Percentiles rank a stretch among this genome's conserved stretches.
phyloP scores from a whole-genome alignment of 1,140 invertebrate genomes.

The Lethocerus indicus region DNA sequence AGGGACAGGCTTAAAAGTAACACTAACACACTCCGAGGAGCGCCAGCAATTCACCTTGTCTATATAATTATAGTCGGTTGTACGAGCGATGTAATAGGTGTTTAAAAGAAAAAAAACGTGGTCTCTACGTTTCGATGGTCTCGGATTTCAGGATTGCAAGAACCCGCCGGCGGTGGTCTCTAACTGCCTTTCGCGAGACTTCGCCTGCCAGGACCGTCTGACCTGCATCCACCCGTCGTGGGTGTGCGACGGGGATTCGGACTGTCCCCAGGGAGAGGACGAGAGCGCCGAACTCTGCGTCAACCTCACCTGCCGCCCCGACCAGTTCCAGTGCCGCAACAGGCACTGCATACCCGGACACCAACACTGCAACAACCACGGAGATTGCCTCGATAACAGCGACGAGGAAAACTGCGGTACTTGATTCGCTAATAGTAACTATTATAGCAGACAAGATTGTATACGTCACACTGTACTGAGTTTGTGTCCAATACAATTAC shows the following conservation, averaged over 20 bases:
- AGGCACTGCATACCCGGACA: conserved; percentile 65
- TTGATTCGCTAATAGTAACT: too few species aligned
- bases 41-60: too few species aligned
- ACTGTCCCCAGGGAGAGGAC: conserved; percentile 69
- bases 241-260: conserved; percentile 72
- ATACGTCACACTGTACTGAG: too few species aligned
- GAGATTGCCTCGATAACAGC: conserved; percentile 64
- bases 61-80: too few species aligned
- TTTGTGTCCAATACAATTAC: too few species aligned
- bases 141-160: conserved; percentile 35
- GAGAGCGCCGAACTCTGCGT: conserved; percentile 48
- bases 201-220: conserved; percentile 65
- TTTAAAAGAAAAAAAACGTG: too few species aligned
- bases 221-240: conserved; percentile 74
- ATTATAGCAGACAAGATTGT: too few species aligned
- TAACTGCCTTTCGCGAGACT: conserved; percentile 50
- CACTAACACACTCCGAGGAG: too few species aligned
- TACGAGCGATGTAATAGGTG: too few species aligned
- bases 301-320: conserved; percentile 51
- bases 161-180: conserved; percentile 30
- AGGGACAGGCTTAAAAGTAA: not conserved
- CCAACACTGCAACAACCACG: conserved; percentile 63
- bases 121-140: too few species aligned
- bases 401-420: conserved; percentile 69
- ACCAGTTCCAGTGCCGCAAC: conserved; percentile 71